Conservation (phyloP, 2,888 invertebrate genomes). For the Hirtodrosophila histrioides region DNA sequence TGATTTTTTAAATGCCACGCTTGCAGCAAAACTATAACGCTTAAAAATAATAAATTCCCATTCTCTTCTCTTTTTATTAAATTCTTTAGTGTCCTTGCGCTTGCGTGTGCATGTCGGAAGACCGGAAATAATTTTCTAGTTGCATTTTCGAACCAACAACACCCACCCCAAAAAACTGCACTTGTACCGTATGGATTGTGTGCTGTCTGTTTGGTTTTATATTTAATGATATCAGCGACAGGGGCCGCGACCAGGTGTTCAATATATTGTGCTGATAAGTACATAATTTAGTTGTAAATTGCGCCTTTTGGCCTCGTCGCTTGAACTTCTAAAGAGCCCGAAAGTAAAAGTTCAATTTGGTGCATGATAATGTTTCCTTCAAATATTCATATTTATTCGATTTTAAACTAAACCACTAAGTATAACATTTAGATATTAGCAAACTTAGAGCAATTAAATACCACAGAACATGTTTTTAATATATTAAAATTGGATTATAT, state of each 20-base stretch:
- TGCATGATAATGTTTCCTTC: slow-evolving; percentile 28
- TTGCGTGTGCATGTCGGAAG: slow-evolving; percentile 71
- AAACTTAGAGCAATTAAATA: slow-evolving; percentile 78
- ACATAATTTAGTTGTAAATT: slow-evolving; percentile 62
- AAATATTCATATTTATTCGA: slow-evolving; percentile 58
- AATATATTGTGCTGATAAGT: slow-evolving; percentile 78
- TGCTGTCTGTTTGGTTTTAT: slow-evolving; percentile 43
- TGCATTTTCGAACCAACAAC: slow-evolving; percentile 35
- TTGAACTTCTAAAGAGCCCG: slow-evolving; percentile 57
- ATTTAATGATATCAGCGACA: slow-evolving; percentile 71
- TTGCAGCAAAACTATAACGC: slow-evolving; percentile 59
- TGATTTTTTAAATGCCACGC: slow-evolving; percentile 72
- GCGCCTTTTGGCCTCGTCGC: slow-evolving; percentile 58
- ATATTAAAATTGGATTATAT: slow-evolving; percentile 64
- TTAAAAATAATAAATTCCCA: slow-evolving; percentile 67
- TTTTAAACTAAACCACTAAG: slow-evolving; percentile 73
- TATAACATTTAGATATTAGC: slow-evolving; percentile 78
- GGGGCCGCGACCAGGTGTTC: slow-evolving; percentile 79
- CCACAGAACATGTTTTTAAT: slow-evolving; percentile 77
- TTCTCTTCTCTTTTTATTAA: slow-evolving; percentile 33
- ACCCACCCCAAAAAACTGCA: slow-evolving; percentile 62
- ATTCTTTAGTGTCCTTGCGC: slow-evolving; percentile 23
- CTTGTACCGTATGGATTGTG: slow-evolving; percentile 63
- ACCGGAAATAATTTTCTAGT: slow-evolving; percentile 81
- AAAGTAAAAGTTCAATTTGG: slow-evolving; percentile 14